Evolutionary conservation across 2,797 vertebrate genomes (phyloP).

Genomic region (Neostethus bicornis): DNA sequence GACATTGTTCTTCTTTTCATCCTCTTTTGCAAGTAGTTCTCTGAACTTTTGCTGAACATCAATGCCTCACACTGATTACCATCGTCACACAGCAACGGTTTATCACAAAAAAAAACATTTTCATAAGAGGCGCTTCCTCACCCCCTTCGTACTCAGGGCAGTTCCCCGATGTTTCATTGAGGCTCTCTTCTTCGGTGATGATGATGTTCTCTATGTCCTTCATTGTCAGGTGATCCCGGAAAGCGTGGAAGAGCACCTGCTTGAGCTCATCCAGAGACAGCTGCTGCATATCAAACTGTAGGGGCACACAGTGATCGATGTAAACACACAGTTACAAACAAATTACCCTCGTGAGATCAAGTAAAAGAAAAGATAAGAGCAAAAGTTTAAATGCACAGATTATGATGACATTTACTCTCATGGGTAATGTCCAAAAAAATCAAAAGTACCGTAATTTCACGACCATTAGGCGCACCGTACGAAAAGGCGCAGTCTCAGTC

Average conservation of each 20-base stretch:
- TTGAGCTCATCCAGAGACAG: slow-evolving; percentile 98
- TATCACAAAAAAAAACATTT: slow-evolving; percentile 12
- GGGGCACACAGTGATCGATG: slow-evolving; percentile 57
- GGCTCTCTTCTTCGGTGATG: slow-evolving; percentile 97
- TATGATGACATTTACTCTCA: neutral
- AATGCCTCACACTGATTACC: neutral
- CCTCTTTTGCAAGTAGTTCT: neutral
- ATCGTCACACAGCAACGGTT: neutral
- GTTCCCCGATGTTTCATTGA: slow-evolving; percentile 95
- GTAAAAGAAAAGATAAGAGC: slow-evolving; percentile 31
- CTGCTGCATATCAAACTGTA: slow-evolving; percentile 98
- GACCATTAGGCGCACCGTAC: too few relatives aligned
- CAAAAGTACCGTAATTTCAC: too few relatives aligned
- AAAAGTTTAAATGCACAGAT: slow-evolving; percentile 23
- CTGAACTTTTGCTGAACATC: neutral
- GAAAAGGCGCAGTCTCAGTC: too few relatives aligned
- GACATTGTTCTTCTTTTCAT: slow-evolving; percentile 4
- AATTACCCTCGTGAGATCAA: slow-evolving; percentile 19
- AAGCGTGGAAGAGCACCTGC: slow-evolving; percentile 98
- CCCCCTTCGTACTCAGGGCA: slow-evolving; percentile 98
- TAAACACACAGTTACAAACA: slow-evolving; percentile 44
- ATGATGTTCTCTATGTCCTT: slow-evolving; percentile 99
- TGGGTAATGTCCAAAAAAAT: neutral
- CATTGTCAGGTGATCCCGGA: slow-evolving; percentile 97
- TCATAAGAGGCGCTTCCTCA: slow-evolving; percentile 51